Base-by-base conservation (phyloP, 1,140 invertebrate species). In the Xylocopa sonorina region DNA sequence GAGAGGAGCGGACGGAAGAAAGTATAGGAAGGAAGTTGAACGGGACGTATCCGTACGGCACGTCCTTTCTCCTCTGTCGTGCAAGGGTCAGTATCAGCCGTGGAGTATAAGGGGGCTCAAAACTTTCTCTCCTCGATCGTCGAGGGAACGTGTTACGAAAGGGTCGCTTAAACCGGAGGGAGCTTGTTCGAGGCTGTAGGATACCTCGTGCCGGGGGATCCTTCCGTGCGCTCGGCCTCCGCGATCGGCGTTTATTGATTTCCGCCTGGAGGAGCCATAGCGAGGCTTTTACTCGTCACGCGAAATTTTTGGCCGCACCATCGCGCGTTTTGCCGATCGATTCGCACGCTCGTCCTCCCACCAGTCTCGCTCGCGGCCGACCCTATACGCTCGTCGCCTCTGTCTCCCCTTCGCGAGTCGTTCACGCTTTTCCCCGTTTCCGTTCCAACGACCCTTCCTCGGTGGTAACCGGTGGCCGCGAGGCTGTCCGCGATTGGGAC, bases 191-290 rank as follows among this genome's bases (percentile, higher is more conserved):
- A 9, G 60, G 7, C 24, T 24, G 38, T 16, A 14, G 12, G n/a
- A 51, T n/a, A n/a, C n/a, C n/a, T n/a, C n/a, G n/a, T n/a, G n/a
- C n/a, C n/a, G 60, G 14, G 24, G n/a, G 43, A 58, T 74, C 46
- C 14, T 3, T 41, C 12, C 50, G 4, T 6, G 41, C 38, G 66
- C 27, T 74, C 55, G 43, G 77, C 72, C 80, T 82, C 53, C 75
- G 78, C 79, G 88, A 89, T 89, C 86, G 67, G 60, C 83, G 78
- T 81, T 89, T 89, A 89, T 89, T 89, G 88, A 89, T 89, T 87
- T 88, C 88, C 76, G 81, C 18, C 81, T 81, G 73, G 73, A 73
- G 78, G 64, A n/a, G 64, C 64, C 77, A 72, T 50, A 73, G 58
- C 72, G 10, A 48, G 27, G 14, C 64, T 14, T 85, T 84, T 78